phyloP scores from a whole-genome alignment of 1,140 invertebrate species.

The Rhagoletis zephyria region DNA sequence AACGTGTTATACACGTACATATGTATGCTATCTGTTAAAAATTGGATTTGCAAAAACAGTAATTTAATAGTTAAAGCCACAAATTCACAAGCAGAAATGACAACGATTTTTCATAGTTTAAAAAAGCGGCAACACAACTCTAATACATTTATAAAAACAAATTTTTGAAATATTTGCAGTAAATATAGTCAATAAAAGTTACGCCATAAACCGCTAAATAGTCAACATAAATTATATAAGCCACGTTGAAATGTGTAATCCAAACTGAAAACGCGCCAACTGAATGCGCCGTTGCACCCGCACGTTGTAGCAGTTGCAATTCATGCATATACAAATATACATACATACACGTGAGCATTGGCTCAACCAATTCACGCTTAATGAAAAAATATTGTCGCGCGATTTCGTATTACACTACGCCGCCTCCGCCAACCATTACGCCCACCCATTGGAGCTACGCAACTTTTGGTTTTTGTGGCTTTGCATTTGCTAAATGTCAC shows the following conservation, averaged over 20 bases:
- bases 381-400: slow-evolving; percentile 27
- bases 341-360: not conserved
- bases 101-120: slow-evolving; percentile 34
- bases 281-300: not conserved
- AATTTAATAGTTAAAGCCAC: slow-evolving; percentile 40
- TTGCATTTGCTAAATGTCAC: slow-evolving; percentile 56
- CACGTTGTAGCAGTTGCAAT: not conserved
- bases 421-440: not conserved
- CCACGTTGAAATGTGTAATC: slow-evolving; percentile 18
- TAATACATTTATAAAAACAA: slow-evolving; percentile 9
- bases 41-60: not conserved
- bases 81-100: slow-evolving; percentile 41
- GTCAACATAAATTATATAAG: slow-evolving; percentile 52
- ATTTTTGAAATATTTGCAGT: slow-evolving; percentile 18
- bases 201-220: slow-evolving; percentile 49
- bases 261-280: not conserved
- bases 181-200: slow-evolving; percentile 49
- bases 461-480: slow-evolving; percentile 55
- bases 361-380: slow-evolving; percentile 40
- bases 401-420: slow-evolving; percentile 7
- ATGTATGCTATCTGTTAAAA: not conserved
- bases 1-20: not conserved
- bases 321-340: not conserved
- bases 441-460: not conserved
- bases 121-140: slow-evolving; percentile 17